These are phyloP conservation scores for Lagopus leucura DNA, from an alignment of 2,113 vertebrate genomes.

Conservation along the genomic window DNA sequence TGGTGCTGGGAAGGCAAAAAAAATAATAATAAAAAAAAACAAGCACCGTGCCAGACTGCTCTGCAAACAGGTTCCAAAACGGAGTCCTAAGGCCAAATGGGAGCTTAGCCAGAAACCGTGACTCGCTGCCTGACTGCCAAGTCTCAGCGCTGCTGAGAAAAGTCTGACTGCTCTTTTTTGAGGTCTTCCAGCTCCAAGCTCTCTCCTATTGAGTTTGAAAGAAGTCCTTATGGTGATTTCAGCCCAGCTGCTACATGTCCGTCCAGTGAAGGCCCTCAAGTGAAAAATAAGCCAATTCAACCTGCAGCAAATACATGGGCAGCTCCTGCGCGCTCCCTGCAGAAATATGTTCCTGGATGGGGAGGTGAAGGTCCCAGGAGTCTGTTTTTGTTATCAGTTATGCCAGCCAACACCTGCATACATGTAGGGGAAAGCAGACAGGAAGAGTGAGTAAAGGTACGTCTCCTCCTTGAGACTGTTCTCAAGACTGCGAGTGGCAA, in stretches of 20 bases:
- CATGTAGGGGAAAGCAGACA: background rate
- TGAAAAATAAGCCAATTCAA: background rate
- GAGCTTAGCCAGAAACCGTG: background rate
- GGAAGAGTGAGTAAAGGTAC: background rate
- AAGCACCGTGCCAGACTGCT: background rate
- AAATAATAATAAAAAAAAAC: background rate
- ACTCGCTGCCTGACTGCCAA: background rate
- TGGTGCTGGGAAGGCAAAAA: background rate
- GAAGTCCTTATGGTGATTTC: background rate
- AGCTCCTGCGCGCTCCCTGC: background rate
- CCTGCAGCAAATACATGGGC: background rate
- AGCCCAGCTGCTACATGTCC: background rate
- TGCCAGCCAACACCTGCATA: background rate
- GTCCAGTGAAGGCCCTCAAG: background rate
- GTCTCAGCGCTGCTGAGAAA: background rate
- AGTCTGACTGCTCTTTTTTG: background rate
- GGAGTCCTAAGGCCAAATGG: background rate
- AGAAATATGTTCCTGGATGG: fast-evolving
- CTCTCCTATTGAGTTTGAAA: background rate
- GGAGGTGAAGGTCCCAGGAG: background rate
- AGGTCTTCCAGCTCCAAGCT: background rate
- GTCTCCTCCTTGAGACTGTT: fast-evolving
- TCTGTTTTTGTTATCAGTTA: background rate
- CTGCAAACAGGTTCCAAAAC: background rate
- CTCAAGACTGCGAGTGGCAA: fast-evolving